Conservation (phyloP, 2,797 vertebrate genomes). For the Tinamus major region DNA sequence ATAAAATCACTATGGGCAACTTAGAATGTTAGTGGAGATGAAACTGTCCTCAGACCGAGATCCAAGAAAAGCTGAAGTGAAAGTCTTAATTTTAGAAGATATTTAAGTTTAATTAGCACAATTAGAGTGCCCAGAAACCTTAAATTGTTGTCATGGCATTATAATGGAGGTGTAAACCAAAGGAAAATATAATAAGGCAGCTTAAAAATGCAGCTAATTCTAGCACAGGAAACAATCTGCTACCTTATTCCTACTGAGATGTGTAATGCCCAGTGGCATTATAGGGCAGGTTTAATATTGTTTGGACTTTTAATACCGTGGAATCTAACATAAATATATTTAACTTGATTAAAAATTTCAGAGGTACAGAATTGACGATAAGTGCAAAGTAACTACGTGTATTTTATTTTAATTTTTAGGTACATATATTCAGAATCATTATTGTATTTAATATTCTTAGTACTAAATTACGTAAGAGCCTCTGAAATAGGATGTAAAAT, state of each 20-base stretch:
- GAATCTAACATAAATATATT: not conserved
- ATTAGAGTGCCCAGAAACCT: not conserved
- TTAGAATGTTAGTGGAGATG: not conserved
- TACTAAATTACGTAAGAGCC: not conserved
- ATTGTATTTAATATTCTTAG: no score
- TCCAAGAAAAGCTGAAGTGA: not conserved
- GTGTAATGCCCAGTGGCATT: not conserved
- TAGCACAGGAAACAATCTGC: accelerated
- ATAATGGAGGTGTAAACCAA: not conserved
- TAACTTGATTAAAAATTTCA: not conserved
- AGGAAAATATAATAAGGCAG: not conserved
- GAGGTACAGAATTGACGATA: not conserved
- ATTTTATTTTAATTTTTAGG: no score
- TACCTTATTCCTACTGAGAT: not conserved
- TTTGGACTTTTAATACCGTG: not conserved
- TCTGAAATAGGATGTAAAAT: not conserved
- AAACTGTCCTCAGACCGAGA: not conserved
- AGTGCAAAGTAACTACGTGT: not conserved
- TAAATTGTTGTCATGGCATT: not conserved
- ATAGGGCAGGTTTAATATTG: not conserved
- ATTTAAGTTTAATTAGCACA: not conserved
- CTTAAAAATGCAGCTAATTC: not conserved
- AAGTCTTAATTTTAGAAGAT: not conserved
- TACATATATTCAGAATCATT: no score
- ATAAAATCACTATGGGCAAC: not conserved